These are phyloP conservation scores for Glossosoma conforme DNA, from an alignment of 1,140 invertebrate species.

Conservation along the genomic window DNA sequence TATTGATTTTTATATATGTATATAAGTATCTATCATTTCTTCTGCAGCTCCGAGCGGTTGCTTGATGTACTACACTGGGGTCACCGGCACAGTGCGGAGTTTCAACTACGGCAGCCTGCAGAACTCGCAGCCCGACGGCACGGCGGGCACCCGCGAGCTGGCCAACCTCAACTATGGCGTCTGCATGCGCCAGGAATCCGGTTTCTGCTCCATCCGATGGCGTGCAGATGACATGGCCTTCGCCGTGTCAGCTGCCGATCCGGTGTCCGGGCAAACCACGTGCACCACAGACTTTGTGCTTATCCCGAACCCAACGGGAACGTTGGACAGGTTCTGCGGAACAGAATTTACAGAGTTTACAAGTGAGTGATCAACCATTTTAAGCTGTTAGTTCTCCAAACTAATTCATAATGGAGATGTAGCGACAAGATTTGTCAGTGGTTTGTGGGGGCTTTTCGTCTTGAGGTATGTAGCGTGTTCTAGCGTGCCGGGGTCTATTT, in stretches of 20 bases:
- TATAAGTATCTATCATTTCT: no score
- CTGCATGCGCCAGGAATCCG: slow-evolving; percentile 61
- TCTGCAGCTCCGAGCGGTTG: slow-evolving; percentile 72
- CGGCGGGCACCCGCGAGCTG: slow-evolving; percentile 63
- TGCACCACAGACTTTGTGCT: slow-evolving; percentile 71
- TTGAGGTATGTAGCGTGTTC: no score
- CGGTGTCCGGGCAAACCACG: slow-evolving; percentile 53
- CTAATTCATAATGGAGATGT: not conserved
- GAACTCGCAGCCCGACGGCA: slow-evolving; percentile 41
- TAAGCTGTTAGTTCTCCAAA: not conserved
- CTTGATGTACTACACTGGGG: slow-evolving; percentile 67
- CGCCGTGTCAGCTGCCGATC: slow-evolving; percentile 66
- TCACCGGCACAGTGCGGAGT: slow-evolving; percentile 61
- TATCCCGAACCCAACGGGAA: slow-evolving; percentile 57
- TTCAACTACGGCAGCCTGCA: slow-evolving; percentile 68
- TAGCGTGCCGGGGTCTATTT: no score
- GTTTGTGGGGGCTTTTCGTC: no score
- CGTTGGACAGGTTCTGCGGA: slow-evolving; percentile 68
- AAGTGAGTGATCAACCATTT: no score
- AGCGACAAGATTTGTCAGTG: no score
- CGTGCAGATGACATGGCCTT: slow-evolving; percentile 48
- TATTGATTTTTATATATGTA: no score
- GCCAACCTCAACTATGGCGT: slow-evolving; percentile 72
- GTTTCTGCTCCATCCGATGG: slow-evolving; percentile 65
- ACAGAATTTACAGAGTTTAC: slow-evolving; percentile 60